These are phyloP conservation scores for Syngnathus typhle DNA, from an alignment of 2,113 vertebrate species.

Conservation along the genomic window DNA sequence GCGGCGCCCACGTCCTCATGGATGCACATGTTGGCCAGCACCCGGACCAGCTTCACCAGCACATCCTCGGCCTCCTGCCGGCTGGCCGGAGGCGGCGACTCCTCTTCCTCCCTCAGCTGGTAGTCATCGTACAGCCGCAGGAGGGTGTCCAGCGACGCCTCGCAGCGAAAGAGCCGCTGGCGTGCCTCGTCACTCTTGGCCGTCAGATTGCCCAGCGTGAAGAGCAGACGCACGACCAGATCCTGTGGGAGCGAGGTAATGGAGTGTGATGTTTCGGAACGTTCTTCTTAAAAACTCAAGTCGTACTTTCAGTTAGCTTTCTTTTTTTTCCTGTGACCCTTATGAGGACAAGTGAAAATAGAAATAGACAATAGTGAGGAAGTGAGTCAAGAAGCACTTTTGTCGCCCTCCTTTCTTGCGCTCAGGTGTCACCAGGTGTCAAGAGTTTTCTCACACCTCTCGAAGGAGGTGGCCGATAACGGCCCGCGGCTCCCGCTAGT, in stretches of 20 bases:
- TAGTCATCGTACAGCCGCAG: slow-evolving; percentile 75
- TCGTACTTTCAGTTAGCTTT: too few species aligned
- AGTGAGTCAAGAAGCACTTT: background rate
- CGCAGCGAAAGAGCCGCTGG: slow-evolving; percentile 71
- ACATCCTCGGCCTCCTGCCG: slow-evolving; percentile 77
- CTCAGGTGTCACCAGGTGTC: background rate
- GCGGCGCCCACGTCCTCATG: slow-evolving; percentile 72
- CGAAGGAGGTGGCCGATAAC: background rate
- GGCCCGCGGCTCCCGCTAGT: slow-evolving; percentile 3
- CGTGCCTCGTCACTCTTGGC: slow-evolving; percentile 74
- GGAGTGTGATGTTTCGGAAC: too few species aligned
- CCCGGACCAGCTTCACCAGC: slow-evolving; percentile 85
- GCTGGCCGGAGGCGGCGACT: slow-evolving; percentile 4
- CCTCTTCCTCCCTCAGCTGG: slow-evolving; percentile 51
- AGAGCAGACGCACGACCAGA: slow-evolving; percentile 82
- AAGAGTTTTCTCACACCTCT: background rate
- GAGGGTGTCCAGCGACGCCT: slow-evolving; percentile 69
- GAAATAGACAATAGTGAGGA: background rate
- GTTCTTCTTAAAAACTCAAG: too few species aligned
- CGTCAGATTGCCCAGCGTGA: slow-evolving; percentile 89
- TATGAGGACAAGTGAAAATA: too few species aligned
- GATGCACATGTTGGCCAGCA: slow-evolving; percentile 86
- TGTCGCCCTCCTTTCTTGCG: background rate
- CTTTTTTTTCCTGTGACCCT: too few species aligned
- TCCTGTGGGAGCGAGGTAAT: slow-evolving; percentile 68